Evolutionary conservation across 2,113 vertebrate genomes (phyloP).

Genomic region (Scopus umbretta): DNA sequence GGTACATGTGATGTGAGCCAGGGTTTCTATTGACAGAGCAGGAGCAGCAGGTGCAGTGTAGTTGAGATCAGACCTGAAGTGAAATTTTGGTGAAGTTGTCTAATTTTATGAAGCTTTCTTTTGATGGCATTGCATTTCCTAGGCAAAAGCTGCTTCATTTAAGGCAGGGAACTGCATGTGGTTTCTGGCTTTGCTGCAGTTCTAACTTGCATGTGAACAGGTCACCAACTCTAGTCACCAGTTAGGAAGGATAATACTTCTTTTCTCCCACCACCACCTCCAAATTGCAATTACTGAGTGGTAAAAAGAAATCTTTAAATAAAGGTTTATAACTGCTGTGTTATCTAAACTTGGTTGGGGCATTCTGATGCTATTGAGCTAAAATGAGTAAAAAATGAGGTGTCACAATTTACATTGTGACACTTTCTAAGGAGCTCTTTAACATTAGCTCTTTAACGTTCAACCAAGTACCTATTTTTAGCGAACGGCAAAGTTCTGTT

Average conservation of each 20-base stretch:
- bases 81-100: background rate
- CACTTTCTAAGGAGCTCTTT: background rate
- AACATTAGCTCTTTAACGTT: background rate
- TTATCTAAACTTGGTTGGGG: background rate
- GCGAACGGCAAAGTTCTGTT: background rate
- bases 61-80: background rate
- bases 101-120: background rate
- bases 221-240: background rate
- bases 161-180: background rate
- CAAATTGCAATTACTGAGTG: background rate
- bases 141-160: background rate
- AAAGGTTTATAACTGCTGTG: background rate
- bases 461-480: background rate
- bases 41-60: background rate
- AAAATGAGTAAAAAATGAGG: background rate
- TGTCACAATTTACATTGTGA: background rate
- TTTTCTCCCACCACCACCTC: background rate
- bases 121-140: background rate
- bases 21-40: background rate
- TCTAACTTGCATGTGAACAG: background rate
- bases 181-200: background rate
- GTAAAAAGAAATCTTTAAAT: background rate
- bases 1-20: background rate
- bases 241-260: background rate
- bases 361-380: background rate